Evolutionary conservation across 1,140 invertebrate genomes (phyloP), one percentile per base, ranked within the genome.

Genomic region (Pogonognathellus flavescens): DNA sequence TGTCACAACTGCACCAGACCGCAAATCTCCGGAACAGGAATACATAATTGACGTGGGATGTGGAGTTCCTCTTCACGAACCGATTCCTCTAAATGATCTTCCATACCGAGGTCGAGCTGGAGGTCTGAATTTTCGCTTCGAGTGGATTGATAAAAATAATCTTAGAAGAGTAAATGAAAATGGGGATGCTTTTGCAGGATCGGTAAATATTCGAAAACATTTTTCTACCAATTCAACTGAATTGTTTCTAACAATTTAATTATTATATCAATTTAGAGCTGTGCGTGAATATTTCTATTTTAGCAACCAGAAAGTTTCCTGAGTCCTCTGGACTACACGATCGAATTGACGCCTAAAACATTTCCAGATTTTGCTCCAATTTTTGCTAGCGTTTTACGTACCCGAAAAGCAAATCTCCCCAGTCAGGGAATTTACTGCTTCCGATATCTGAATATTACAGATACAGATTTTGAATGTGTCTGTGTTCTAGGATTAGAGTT

Each of bases 11-110:
- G 49, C 72, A 10, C 22, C 59, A 14, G 14, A 14, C 10, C 59
- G 53, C 41, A 49, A 80, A 0, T 60, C 22, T 9, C 13, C 41
- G 7, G 85, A 80, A 49, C 13, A 76, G 55, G 20, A 18, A 22
- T 86, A 83, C 52, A 25, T 88, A 0, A 41, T 88, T 31, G 87
- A 88, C 52, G 85, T 81, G 55, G 87, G 85, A n/a, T n/a, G n/a
- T n/a, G n/a, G n/a, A n/a, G n/a, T n/a, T n/a, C n/a, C n/a, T n/a
- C n/a, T n/a, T n/a, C 52, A 85, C 41, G 85, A 86, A 31, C 87
- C 87, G 6, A 52, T 88, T n/a, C 18, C 18, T 13, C 20, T 88
- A n/a, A 53, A 76, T 53, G 31, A 59, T 31, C 81, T 88, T 25
- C 87, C 87, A 0, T 85, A 57, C 62, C 20, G 55, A 8, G 41